Conservation (phyloP, 2,797 vertebrate species). For the Typhlichthys subterraneus region DNA sequence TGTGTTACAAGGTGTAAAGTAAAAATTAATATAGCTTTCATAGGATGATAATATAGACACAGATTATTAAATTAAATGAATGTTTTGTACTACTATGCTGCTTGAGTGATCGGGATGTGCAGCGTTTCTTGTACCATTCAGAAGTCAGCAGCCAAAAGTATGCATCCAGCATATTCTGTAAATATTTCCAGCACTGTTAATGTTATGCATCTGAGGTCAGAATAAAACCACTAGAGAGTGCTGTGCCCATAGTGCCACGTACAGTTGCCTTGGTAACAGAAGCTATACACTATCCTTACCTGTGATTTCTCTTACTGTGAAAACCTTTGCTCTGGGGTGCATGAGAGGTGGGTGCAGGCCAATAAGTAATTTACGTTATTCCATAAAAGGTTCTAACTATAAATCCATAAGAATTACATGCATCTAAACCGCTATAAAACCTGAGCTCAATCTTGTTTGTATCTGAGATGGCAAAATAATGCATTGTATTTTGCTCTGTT, state of each 20-base stretch:
- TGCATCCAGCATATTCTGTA: constrained; percentile 42
- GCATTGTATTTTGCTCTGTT: constrained; percentile 34
- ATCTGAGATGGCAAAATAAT: constrained; percentile 36
- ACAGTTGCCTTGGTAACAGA: constrained; percentile 78
- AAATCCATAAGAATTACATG: constrained; percentile 22
- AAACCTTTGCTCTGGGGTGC: constrained; percentile 52
- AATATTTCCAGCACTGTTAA: constrained; percentile 61
- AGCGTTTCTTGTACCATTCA: constrained; percentile 37
- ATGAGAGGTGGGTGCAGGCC: constrained; percentile 22
- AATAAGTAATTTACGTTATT: constrained; percentile 53
- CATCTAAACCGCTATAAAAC: constrained; percentile 26
- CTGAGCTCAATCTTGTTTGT: constrained; percentile 26
- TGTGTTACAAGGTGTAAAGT: constrained; percentile 49
- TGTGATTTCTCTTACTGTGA: constrained; percentile 70
- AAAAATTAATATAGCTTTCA: constrained; percentile 45
- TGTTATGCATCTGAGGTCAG: constrained; percentile 60
- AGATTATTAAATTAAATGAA: constrained; percentile 50
- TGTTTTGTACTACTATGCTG: constrained; percentile 62
- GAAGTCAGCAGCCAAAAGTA: constrained; percentile 64
- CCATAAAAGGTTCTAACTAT: constrained; percentile 43
- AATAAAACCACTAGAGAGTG: constrained; percentile 61
- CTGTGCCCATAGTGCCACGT: constrained; percentile 69
- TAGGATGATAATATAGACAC: constrained; percentile 47
- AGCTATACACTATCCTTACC: constrained; percentile 63
- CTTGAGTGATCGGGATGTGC: constrained; percentile 53